A percentile compares a stretch with the other conserved stretches of the same genome.
Evolutionary conservation across 2,113 vertebrate species (phyloP).

Genomic region (Monopterus albus): DNA sequence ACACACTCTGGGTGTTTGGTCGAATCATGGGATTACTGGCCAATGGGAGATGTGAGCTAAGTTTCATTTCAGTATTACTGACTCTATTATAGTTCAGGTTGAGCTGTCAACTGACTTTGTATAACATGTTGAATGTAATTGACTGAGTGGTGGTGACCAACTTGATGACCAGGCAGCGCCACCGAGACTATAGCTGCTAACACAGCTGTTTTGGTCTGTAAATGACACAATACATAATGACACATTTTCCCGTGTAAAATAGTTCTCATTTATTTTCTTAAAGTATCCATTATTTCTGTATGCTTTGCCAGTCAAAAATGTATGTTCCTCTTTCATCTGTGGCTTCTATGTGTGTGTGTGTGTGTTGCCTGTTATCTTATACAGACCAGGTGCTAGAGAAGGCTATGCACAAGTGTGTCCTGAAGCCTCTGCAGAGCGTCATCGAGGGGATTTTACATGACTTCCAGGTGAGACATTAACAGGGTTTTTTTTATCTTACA

Average conservation of each 20-base stretch:
- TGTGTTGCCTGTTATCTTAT: slow-evolving; percentile 36
- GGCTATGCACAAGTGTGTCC: slow-evolving; percentile 96
- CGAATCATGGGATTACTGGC: no score
- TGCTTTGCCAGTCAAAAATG: background rate
- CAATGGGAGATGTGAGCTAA: no score
- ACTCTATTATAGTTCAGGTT: no score
- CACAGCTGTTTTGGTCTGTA: background rate
- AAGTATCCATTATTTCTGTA: background rate
- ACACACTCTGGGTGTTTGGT: no score
- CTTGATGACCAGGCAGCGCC: background rate
- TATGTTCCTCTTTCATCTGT: background rate
- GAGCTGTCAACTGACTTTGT: no score
- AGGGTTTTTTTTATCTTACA: background rate
- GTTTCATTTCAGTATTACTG: no score
- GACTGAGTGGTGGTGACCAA: no score
- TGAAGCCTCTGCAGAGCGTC: slow-evolving; percentile 90
- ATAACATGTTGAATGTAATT: no score
- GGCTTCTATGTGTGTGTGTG: slow-evolving; percentile 4
- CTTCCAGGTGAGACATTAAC: slow-evolving; percentile 80
- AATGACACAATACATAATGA: background rate
- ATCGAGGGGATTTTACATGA: slow-evolving; percentile 88
- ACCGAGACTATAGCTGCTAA: background rate
- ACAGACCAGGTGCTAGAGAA: slow-evolving; percentile 94
- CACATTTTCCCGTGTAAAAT: background rate
- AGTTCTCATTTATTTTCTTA: background rate